Evolutionary conservation across 2,113 vertebrate species (phyloP).

Genomic region (Malurus melanocephalus): DNA sequence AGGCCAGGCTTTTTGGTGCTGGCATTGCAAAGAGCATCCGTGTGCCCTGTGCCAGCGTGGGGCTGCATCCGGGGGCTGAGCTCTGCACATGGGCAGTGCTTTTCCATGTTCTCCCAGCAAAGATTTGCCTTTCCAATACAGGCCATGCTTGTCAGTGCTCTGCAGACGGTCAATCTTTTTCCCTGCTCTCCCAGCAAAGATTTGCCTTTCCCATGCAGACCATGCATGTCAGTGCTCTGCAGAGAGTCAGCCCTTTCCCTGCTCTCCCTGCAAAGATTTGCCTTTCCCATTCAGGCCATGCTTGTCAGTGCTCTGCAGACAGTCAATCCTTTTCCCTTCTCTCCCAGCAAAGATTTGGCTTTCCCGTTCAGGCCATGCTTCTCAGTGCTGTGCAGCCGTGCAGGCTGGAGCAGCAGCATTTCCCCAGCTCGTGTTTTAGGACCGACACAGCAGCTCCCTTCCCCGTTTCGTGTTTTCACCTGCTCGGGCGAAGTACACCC

Average conservation of each 20-base stretch:
- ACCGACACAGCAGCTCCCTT: background rate
- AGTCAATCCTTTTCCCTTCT: background rate
- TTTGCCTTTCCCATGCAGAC: background rate
- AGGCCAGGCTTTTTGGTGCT: background rate
- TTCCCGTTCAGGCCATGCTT: background rate
- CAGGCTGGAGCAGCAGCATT: background rate
- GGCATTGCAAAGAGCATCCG: background rate
- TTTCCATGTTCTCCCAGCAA: background rate
- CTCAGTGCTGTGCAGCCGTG: background rate
- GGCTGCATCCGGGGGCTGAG: background rate
- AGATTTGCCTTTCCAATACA: background rate
- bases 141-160: background rate
- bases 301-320: background rate
- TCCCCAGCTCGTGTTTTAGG: background rate
- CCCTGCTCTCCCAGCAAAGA: background rate
- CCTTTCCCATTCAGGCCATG: background rate
- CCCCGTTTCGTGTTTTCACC: constrained; percentile 29
- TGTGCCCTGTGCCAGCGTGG: rapidly evolving
- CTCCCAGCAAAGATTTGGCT: background rate
- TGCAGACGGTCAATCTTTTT: background rate
- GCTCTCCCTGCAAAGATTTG: background rate
- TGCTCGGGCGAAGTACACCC: constrained; percentile 2
- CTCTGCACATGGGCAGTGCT: background rate
- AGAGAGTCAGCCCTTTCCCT: background rate
- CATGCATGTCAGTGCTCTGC: background rate